Conservation (phyloP, 2,797 vertebrate species). For the Trachops cirrhosus region DNA sequence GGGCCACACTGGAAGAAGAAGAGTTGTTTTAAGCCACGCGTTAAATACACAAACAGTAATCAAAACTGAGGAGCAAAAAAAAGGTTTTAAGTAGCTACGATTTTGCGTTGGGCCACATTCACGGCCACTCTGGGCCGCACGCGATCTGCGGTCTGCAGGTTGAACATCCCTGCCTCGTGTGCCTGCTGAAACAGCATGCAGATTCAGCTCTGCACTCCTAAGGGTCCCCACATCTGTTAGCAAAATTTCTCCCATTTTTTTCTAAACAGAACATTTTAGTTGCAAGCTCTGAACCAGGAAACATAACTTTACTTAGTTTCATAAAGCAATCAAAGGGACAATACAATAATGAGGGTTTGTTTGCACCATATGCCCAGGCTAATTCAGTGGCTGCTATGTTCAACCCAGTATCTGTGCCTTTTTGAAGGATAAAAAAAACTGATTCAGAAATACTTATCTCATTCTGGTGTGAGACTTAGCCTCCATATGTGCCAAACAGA, state of each 20-base stretch:
- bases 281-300: background rate
- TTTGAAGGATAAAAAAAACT: background rate
- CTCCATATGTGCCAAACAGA: background rate
- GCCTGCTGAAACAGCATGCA: background rate
- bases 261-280: background rate
- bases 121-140: too few species aligned
- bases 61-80: too few species aligned
- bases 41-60: too few species aligned
- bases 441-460: background rate
- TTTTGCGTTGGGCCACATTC: too few species aligned
- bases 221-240: background rate
- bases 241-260: background rate
- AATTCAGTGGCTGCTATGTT: background rate
- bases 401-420: background rate
- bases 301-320: background rate
- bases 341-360: background rate
- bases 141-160: too few species aligned
- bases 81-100: too few species aligned
- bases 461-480: background rate
- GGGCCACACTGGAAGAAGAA: too few species aligned
- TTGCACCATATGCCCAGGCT: background rate
- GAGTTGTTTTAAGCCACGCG: too few species aligned
- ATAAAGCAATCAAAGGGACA: background rate
- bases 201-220: background rate
- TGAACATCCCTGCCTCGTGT: too few species aligned